Conservation (phyloP, 2,797 vertebrate genomes). For the Chaenodraco wilsoni region DNA sequence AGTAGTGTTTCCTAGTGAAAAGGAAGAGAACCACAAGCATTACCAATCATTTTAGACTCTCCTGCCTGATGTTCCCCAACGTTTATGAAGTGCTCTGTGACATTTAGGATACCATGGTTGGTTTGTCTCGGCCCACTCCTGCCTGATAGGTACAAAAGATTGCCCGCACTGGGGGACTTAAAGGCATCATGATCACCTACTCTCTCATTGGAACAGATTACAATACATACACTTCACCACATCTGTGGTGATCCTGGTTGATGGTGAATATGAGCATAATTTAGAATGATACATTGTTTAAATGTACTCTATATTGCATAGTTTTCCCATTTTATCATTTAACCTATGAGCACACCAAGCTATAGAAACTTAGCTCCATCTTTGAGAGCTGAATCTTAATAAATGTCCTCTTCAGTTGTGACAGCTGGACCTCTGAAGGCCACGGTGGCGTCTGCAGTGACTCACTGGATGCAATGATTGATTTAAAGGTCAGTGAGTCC, state of each 20-base stretch:
- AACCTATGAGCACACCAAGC: neutral
- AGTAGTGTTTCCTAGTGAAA: no score
- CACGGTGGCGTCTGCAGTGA: conserved; percentile 28
- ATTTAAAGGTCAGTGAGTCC: conserved; percentile 73
- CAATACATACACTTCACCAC: neutral
- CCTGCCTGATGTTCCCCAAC: neutral
- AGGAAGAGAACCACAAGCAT: neutral
- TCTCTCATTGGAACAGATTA: neutral
- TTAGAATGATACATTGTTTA: neutral
- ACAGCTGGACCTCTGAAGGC: conserved; percentile 44
- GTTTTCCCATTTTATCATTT: neutral
- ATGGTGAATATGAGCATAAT: neutral
- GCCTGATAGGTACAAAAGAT: neutral
- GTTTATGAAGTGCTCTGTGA: neutral
- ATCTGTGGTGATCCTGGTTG: neutral
- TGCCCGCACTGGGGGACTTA: neutral
- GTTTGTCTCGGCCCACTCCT: neutral
- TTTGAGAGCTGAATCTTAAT: conserved; percentile 1
- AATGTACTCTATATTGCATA: neutral
- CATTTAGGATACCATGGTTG: neutral
- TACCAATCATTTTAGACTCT: neutral
- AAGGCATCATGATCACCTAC: neutral
- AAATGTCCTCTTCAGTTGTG: conserved; percentile 16
- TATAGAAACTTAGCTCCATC: neutral
- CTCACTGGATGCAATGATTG: conserved; percentile 64